Conservation (phyloP, 1,140 invertebrate genomes). For the Drosophila oshimai region DNA sequence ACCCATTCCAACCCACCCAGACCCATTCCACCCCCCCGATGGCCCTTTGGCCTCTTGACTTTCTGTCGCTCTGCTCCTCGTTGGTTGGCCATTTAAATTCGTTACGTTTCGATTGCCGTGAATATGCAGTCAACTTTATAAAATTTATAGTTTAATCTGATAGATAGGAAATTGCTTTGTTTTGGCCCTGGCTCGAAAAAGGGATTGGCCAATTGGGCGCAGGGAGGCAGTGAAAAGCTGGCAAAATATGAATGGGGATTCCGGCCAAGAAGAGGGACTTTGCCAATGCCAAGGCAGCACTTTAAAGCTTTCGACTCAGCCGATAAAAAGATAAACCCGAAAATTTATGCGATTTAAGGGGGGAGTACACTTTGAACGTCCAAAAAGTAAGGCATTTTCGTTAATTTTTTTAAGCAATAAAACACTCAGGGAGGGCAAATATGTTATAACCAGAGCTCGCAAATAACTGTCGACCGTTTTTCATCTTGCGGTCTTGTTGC, state of each 20-base stretch:
- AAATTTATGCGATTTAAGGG: slow-evolving; percentile 59
- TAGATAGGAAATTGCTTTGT: slow-evolving; percentile 81
- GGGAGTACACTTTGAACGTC: too few relatives aligned
- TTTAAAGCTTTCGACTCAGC: slow-evolving; percentile 56
- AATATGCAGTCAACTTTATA: slow-evolving; percentile 80
- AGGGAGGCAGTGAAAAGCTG: neutral
- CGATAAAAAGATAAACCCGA: slow-evolving; percentile 55
- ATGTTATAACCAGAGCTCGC: too few relatives aligned
- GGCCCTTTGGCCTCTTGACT: slow-evolving; percentile 62
- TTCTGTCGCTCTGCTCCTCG: slow-evolving; percentile 48
- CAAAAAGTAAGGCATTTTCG: too few relatives aligned
- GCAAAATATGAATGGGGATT: slow-evolving; percentile 42
- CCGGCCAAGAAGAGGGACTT: neutral
- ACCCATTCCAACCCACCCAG: too few relatives aligned
- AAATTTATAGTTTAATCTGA: slow-evolving; percentile 81
- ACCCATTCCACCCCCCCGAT: too few relatives aligned
- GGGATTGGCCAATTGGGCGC: neutral
- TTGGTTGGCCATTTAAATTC: slow-evolving; percentile 79
- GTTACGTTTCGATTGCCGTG: slow-evolving; percentile 79
- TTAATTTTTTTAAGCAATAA: too few relatives aligned
- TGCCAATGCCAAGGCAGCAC: slow-evolving; percentile 30
- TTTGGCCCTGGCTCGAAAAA: slow-evolving; percentile 33
- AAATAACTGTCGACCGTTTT: too few relatives aligned
- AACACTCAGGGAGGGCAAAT: too few relatives aligned
- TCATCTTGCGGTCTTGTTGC: too few relatives aligned